Percentiles rank a stretch among this genome's conserved stretches.
Evolutionary conservation across 2,888 invertebrate species (phyloP).

Genomic region (Drosophila recens): DNA sequence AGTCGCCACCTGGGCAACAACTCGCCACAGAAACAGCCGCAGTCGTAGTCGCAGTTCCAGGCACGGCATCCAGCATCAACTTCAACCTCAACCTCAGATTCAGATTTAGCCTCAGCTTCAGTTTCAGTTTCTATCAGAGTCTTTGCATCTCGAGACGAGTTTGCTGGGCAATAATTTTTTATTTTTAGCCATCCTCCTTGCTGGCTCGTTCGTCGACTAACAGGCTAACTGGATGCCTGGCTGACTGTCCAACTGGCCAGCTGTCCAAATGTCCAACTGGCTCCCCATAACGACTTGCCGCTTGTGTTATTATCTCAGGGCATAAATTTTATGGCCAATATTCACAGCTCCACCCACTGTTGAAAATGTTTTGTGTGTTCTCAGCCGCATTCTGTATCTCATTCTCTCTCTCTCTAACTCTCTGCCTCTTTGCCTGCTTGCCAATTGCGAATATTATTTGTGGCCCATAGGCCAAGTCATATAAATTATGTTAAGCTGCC

Average conservation of each 20-base stretch:
- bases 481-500: conserved; percentile 55
- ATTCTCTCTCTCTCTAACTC: conserved; percentile 8
- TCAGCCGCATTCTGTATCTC: conserved; percentile 24
- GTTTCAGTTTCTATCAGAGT: conserved; percentile 57
- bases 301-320: conserved; percentile 80
- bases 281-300: conserved; percentile 76
- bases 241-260: conserved; percentile 13
- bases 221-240: conserved; percentile 16
- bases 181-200: conserved; percentile 61
- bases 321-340: conserved; percentile 81
- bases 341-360: conserved; percentile 83
- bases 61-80: conserved; percentile 38
- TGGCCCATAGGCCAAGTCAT: conserved; percentile 63
- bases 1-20: conserved; percentile 62
- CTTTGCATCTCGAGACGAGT: conserved; percentile 75
- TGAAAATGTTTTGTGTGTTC: conserved; percentile 72
- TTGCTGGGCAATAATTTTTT: conserved; percentile 76
- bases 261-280: conserved; percentile 32
- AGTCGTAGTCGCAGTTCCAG: conserved; percentile 9
- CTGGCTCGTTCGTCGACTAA: conserved; percentile 27
- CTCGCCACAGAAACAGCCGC: conserved; percentile 1
- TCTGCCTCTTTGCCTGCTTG: conserved; percentile 30
- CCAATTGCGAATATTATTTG: conserved; percentile 75
- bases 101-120: conserved; percentile 34
- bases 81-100: conserved; percentile 41